Conservation (phyloP, 2,113 vertebrate genomes). For the Amia ocellicauda region DNA sequence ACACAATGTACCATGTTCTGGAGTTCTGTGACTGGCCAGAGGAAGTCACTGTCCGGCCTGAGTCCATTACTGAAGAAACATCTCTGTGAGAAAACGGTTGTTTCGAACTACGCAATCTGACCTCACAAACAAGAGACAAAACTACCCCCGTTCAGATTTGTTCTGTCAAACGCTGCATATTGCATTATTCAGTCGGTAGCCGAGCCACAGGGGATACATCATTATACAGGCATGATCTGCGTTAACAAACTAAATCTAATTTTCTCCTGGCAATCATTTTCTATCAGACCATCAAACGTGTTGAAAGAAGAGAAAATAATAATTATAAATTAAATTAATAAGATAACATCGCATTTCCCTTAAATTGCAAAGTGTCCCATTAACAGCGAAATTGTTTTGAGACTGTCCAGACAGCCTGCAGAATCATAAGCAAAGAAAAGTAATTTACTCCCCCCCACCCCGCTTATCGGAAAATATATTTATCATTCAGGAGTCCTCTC, state of each 20-base stretch:
- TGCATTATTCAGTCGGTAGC: too few species aligned
- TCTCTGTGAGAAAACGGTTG: too few species aligned
- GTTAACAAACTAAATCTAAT: neutral
- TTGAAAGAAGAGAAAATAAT: slow-evolving; percentile 10
- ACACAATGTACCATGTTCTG: too few species aligned
- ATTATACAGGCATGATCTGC: too few species aligned
- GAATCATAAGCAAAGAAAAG: neutral
- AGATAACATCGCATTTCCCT: slow-evolving; percentile 12
- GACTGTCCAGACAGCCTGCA: neutral
- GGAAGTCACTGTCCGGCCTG: too few species aligned
- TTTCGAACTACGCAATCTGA: too few species aligned
- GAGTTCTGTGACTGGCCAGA: too few species aligned
- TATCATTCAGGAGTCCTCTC: neutral
- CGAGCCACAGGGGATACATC: too few species aligned
- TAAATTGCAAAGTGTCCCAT: slow-evolving; percentile 3
- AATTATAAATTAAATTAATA: slow-evolving; percentile 17
- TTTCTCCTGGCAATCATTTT: neutral
- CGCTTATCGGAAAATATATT: neutral
- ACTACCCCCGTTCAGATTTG: too few species aligned
- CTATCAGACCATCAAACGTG: neutral
- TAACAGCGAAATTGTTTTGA: slow-evolving; percentile 10
- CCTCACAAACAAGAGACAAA: too few species aligned
- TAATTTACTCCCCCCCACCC: neutral
- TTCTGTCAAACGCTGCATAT: too few species aligned
- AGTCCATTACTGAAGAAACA: too few species aligned